Percentiles rank a stretch among this genome's conserved stretches.
These are phyloP conservation scores for Gambusia yucatana DNA, from an alignment of 2,797 vertebrate species.

Conservation along the genomic window DNA sequence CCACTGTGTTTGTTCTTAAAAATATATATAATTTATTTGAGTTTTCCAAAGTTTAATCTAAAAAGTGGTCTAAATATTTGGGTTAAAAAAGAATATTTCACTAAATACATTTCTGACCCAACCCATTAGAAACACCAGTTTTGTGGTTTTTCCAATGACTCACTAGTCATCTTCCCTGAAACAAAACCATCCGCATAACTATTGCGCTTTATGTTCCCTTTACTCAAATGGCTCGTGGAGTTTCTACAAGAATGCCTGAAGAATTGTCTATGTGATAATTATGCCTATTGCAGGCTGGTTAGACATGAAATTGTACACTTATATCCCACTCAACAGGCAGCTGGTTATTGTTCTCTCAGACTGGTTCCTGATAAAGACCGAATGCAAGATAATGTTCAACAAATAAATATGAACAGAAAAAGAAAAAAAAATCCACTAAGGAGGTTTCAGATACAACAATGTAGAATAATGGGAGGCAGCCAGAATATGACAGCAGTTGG, in stretches of 20 bases:
- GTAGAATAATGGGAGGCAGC: constrained; percentile 43
- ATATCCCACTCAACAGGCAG: background rate
- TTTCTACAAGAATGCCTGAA: background rate
- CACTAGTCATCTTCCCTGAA: background rate
- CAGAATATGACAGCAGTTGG: constrained; percentile 27
- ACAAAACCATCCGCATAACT: background rate
- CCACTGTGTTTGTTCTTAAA: background rate
- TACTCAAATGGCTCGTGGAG: background rate
- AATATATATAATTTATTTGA: background rate
- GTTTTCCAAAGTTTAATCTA: background rate
- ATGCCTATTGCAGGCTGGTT: background rate
- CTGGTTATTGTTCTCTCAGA: background rate
- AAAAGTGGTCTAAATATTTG: background rate
- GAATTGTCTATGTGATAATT: background rate
- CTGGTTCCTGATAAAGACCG: background rate
- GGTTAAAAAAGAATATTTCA: background rate
- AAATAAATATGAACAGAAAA: no score
- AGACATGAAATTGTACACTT: background rate
- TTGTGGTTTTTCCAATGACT: background rate
- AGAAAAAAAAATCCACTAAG: background rate
- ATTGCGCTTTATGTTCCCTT: background rate
- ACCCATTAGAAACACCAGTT: constrained; percentile 29
- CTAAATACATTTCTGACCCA: constrained; percentile 44
- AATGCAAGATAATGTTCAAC: background rate
- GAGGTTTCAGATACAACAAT: constrained; percentile 2